Evolutionary conservation across 1,140 invertebrate species (phyloP).

Genomic region (Probaryconus sp.): DNA sequence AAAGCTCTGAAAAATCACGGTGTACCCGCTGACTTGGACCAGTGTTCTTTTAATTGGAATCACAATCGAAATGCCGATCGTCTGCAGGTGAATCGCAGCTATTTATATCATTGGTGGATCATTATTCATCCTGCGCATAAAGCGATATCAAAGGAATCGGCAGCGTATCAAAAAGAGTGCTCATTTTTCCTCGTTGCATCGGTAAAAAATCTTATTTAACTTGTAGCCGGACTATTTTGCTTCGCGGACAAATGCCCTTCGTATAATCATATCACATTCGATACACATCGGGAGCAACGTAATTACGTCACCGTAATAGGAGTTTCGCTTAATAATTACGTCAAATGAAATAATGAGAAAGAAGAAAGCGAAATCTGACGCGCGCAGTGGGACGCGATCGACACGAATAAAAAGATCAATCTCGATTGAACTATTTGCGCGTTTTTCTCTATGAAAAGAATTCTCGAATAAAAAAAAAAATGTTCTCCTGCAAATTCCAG

Average conservation of each 20-base stretch:
- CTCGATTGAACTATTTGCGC: too few species aligned
- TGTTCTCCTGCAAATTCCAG: too few species aligned
- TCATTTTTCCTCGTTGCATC: conserved; percentile 43
- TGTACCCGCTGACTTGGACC: conserved; percentile 71
- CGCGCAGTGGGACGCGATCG: too few species aligned
- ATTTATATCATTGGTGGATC: conserved; percentile 76
- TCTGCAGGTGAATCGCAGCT: conserved; percentile 73
- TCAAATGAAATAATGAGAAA: conserved; percentile 19
- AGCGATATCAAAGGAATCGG: conserved; percentile 55
- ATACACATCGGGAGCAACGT: conserved; percentile 11
- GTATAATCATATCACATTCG: conserved; percentile 2
- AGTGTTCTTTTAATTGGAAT: conserved; percentile 76
- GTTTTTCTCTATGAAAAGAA: too few species aligned
- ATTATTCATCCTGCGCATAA: conserved; percentile 70
- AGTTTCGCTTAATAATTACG: conserved; percentile 42
- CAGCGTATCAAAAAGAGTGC: conserved; percentile 47
- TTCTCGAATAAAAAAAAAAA: too few species aligned
- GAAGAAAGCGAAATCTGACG: conserved; percentile 9
- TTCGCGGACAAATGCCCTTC: neutral
- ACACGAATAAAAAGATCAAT: too few species aligned
- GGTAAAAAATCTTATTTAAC: conserved; percentile 54
- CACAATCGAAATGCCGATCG: conserved; percentile 69
- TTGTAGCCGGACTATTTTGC: conserved; percentile 10
- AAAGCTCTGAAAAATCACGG: conserved; percentile 25
- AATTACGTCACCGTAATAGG: conserved; percentile 27